Percentiles rank a stretch among this genome's conserved stretches.
These are phyloP conservation scores for Antedon mediterranea DNA, from an alignment of 53 echinoderm and acorn worm species.

Conservation along the genomic window DNA sequence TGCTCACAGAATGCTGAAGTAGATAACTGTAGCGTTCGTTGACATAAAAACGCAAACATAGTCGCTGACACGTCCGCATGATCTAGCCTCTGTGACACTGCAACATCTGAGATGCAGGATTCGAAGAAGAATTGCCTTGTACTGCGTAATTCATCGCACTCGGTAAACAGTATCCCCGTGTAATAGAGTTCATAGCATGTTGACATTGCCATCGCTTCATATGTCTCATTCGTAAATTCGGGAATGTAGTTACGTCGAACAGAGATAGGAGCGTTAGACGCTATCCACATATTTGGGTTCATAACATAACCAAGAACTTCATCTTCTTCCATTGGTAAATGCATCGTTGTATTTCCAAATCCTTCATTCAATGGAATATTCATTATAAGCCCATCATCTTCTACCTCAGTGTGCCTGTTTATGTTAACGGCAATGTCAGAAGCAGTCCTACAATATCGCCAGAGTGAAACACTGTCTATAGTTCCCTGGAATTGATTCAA, in stretches of 20 bases:
- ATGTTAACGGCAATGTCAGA: conserved; percentile 3
- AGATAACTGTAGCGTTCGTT: conserved; percentile 29
- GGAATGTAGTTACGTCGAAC: conserved; percentile 25
- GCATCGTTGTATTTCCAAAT: conserved; percentile 22
- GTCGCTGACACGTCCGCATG: conserved; percentile 47
- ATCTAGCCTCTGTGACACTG: conserved; percentile 26
- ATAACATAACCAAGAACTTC: conserved; percentile 7
- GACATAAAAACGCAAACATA: conserved; percentile 66
- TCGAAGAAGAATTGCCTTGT: conserved; percentile 49
- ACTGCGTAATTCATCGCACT: conserved; percentile 29
- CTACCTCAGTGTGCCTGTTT: conserved; percentile 15
- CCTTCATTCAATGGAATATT: conserved; percentile 43
- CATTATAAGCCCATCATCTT: conserved; percentile 23
- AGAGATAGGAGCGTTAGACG: conserved; percentile 44
- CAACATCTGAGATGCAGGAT: conserved; percentile 50
- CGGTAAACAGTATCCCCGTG: conserved; percentile 29
- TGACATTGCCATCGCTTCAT: conserved; percentile 14
- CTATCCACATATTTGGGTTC: conserved; percentile 29
- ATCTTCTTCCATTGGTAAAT: not conserved
- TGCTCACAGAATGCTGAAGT: conserved; percentile 33
- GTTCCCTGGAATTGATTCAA: conserved; percentile 7
- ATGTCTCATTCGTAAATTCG: conserved; percentile 9
- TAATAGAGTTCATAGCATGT: conserved; percentile 29
- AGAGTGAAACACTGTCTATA: conserved; percentile 29
- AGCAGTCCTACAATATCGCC: conserved; percentile 12